A percentile compares a stretch with the other conserved stretches of the same genome.
Conservation (phyloP, 2,113 vertebrate genomes). For the Macquaria ambigua region DNA sequence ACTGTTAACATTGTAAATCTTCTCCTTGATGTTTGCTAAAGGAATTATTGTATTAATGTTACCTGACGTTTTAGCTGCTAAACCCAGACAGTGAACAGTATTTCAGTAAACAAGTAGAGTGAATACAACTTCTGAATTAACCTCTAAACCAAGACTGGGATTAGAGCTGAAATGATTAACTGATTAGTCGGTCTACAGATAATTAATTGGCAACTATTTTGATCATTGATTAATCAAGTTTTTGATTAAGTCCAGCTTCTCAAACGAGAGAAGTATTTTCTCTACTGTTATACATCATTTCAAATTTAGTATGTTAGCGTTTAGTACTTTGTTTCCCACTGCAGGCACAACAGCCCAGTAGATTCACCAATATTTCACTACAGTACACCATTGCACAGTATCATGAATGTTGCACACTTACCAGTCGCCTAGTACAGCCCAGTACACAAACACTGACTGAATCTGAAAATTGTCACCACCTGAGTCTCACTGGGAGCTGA, state of each 20-base stretch:
- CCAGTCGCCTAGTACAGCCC: not conserved
- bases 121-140: too few species aligned
- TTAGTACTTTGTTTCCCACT: not conserved
- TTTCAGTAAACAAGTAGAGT: too few species aligned
- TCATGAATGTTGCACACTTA: not conserved
- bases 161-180: too few species aligned
- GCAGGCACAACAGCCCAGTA: not conserved
- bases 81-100: not conserved
- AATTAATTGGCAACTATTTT: too few species aligned
- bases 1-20: not conserved
- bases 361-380: not conserved
- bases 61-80: not conserved
- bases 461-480: slow-evolving; percentile 28
- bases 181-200: too few species aligned
- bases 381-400: not conserved
- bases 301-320: too few species aligned
- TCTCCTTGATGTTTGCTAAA: not conserved
- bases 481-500: not conserved
- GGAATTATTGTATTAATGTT: not conserved
- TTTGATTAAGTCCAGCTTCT: too few species aligned
- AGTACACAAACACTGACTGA: slow-evolving; percentile 6
- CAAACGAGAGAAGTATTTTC: too few species aligned
- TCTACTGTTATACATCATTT: too few species aligned
- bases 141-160: too few species aligned
- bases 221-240: not conserved